Evolutionary conservation across 2,888 invertebrate species (phyloP).

Genomic region (Vesta saturnalis): DNA sequence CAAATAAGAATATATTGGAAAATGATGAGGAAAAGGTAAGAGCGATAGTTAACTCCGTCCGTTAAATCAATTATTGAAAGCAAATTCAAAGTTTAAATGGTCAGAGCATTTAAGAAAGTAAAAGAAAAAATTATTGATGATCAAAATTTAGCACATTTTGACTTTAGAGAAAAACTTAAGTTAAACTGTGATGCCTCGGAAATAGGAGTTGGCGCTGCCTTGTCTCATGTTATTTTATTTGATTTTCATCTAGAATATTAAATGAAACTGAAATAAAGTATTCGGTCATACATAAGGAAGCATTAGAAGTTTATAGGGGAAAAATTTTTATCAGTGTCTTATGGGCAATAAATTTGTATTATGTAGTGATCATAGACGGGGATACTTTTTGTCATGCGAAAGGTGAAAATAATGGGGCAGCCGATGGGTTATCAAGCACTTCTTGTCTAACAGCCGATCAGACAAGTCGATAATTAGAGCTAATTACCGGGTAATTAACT

Average conservation of each 20-base stretch:
- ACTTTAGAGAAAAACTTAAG: no score
- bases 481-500: no score
- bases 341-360: slow-evolving; percentile 49
- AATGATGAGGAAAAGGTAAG: slow-evolving; percentile 7
- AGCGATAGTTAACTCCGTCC: background rate
- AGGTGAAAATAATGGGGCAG: slow-evolving; percentile 25
- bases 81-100: slow-evolving; percentile 10
- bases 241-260: slow-evolving; percentile 48
- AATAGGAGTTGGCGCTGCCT: slow-evolving; percentile 20
- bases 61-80: slow-evolving; percentile 28
- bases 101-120: no score
- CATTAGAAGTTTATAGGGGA: slow-evolving; percentile 52
- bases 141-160: no score
- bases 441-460: no score
- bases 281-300: slow-evolving; percentile 50
- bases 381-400: slow-evolving; percentile 35
- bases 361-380: slow-evolving; percentile 50
- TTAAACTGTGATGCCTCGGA: no score
- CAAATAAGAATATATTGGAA: slow-evolving; percentile 29
- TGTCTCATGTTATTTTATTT: slow-evolving; percentile 18
- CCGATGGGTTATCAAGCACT: slow-evolving; percentile 33
- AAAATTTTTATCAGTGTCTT: slow-evolving; percentile 53
- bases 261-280: slow-evolving; percentile 49
- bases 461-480: no score
- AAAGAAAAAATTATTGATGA: no score